Percentiles rank a stretch among this genome's conserved stretches.
These are phyloP conservation scores for Podotricha telesiphe DNA, from an alignment of 2,888 invertebrate genomes.

Conservation along the genomic window DNA sequence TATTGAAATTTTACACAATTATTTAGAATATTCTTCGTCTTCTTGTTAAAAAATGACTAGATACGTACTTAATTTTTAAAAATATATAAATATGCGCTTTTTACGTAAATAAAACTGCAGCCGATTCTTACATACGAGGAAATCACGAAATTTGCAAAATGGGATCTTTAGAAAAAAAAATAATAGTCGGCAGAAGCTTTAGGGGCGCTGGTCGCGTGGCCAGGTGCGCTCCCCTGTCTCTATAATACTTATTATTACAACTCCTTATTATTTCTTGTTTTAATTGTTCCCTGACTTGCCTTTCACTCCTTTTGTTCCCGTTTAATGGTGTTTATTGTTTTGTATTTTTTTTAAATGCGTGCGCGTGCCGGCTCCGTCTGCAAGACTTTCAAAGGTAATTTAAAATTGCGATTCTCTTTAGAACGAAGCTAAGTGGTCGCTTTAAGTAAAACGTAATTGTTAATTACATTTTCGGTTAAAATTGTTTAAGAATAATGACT, in stretches of 20 bases:
- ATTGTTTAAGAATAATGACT: conserved; percentile 41
- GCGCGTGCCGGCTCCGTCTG: conserved; percentile 76
- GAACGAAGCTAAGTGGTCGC: conserved; percentile 42
- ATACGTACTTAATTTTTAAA: too few relatives aligned
- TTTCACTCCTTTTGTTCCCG: conserved; percentile 80
- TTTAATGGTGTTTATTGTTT: conserved; percentile 82
- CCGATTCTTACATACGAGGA: not conserved
- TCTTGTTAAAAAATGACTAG: too few relatives aligned
- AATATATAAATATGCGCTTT: too few relatives aligned
- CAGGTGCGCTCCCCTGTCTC: conserved; percentile 72
- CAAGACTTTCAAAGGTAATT: conserved; percentile 61
- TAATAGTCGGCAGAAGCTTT: conserved; percentile 53
- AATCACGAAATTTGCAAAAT: conserved; percentile 18
- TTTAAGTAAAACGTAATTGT: conserved; percentile 39
- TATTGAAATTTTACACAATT: not conserved
- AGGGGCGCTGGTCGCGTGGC: conserved; percentile 63
- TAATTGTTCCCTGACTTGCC: conserved; percentile 82
- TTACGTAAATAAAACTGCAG: not conserved
- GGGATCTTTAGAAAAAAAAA: conserved; percentile 32
- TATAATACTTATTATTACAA: conserved; percentile 82
- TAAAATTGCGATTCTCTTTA: conserved; percentile 49
- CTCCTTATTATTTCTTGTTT: conserved; percentile 83
- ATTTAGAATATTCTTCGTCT: not conserved
- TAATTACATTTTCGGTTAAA: conserved; percentile 39
- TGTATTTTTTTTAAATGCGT: conserved; percentile 68